Conservation (phyloP, 2,113 vertebrate genomes). For the Sinocyclocheilus anophthalmus region DNA sequence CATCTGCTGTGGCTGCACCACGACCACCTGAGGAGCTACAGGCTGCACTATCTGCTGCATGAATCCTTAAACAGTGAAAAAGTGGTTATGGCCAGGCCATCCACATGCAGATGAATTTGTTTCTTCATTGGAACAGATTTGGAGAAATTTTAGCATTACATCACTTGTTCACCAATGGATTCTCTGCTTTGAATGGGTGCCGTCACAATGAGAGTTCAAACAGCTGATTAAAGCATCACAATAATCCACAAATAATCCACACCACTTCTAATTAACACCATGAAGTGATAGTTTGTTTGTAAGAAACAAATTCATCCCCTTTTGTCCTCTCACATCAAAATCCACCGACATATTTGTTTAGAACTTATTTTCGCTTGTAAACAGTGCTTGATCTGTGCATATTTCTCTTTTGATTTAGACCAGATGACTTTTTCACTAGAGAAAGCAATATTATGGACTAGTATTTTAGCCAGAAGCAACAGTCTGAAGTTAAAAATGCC, state of each 20-base stretch:
- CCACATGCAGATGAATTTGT: background rate
- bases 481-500: too few relatives aligned
- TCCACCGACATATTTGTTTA: background rate
- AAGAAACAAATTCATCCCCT: too few relatives aligned
- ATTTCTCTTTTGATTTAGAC: too few relatives aligned
- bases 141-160: background rate
- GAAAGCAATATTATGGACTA: too few relatives aligned
- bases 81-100: background rate
- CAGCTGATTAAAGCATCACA: background rate
- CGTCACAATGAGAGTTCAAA: background rate
- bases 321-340: background rate
- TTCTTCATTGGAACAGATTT: background rate
- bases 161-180: background rate
- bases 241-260: background rate
- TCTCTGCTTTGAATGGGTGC: background rate
- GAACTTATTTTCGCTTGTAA: too few relatives aligned
- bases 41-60: background rate
- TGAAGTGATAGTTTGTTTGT: too few relatives aligned
- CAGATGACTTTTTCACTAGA: too few relatives aligned
- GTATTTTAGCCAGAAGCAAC: background rate
- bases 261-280: too few relatives aligned
- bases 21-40: background rate
- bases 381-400: too few relatives aligned
- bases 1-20: background rate
- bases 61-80: background rate